Evolutionary conservation across 2,797 vertebrate genomes (phyloP).

Genomic region (Ptychobarbus kaznakovi): DNA sequence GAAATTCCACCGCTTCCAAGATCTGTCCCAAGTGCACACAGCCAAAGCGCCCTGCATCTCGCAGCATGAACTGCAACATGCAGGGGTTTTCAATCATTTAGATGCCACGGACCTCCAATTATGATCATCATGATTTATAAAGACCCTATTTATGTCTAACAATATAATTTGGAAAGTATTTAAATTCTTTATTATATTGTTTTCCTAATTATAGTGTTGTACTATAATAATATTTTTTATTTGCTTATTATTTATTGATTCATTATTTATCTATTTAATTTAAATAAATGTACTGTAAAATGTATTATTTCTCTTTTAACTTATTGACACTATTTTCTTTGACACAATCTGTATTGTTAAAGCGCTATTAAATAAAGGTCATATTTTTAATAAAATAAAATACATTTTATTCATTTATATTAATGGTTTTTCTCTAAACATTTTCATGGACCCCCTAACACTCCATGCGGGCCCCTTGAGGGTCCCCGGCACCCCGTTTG

Average conservation of each 20-base stretch:
- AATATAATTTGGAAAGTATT: neutral
- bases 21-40: neutral
- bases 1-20: constrained; percentile 38
- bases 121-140: constrained; percentile 2
- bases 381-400: too few relatives aligned
- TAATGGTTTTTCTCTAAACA: neutral
- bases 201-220: neutral
- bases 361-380: too few relatives aligned
- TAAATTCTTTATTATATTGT: neutral
- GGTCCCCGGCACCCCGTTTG: neutral
- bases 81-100: neutral
- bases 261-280: neutral
- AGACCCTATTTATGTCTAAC: neutral
- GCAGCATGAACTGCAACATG: neutral
- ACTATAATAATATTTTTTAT: neutral
- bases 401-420: neutral
- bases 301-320: neutral
- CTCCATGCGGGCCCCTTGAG: neutral
- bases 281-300: neutral
- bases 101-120: neutral
- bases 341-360: too few relatives aligned
- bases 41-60: neutral
- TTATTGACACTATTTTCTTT: too few relatives aligned
- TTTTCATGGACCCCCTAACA: neutral
- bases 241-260: neutral